A percentile compares a stretch with the other conserved stretches of the same genome.
These are phyloP conservation scores for Drosophila persimilis DNA, from an alignment of 1,140 invertebrate genomes.

Conservation along the genomic window DNA sequence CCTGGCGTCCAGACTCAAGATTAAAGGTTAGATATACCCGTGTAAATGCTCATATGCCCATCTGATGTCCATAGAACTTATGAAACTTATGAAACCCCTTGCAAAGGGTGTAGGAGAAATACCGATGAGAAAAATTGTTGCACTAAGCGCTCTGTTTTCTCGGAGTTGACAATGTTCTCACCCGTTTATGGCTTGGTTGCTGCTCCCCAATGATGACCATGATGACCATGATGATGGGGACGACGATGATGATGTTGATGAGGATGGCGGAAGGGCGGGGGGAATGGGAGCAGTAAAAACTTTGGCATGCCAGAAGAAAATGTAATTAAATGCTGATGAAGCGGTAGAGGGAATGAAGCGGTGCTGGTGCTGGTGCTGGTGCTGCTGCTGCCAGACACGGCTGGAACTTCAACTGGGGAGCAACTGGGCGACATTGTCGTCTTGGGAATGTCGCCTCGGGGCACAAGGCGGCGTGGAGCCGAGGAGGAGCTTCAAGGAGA, in stretches of 20 bases:
- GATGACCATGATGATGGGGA: slow-evolving; percentile 29
- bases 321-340: slow-evolving; percentile 76
- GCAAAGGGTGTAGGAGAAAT: too few species aligned
- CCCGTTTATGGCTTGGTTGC: background rate
- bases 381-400: too few species aligned
- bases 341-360: slow-evolving; percentile 8
- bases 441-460: slow-evolving; percentile 35
- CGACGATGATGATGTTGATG: too few species aligned
- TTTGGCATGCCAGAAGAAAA: slow-evolving; percentile 48
- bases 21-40: too few species aligned
- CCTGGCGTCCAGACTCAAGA: too few species aligned
- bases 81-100: too few species aligned
- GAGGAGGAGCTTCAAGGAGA: background rate
- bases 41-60: too few species aligned
- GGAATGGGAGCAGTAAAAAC: slow-evolving; percentile 33
- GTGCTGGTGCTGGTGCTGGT: too few species aligned
- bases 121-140: slow-evolving; percentile 42
- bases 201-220: slow-evolving; percentile 7
- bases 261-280: slow-evolving; percentile 3
- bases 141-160: slow-evolving; percentile 18
- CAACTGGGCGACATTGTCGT: slow-evolving; percentile 57
- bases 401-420: slow-evolving; percentile 41
- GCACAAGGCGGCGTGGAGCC: too few species aligned
- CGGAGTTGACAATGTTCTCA: slow-evolving; percentile 21
- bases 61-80: too few species aligned